Percentiles rank a stretch among this genome's conserved stretches.
phyloP scores from a whole-genome alignment of 2,113 vertebrate genomes.

The Cygnus buccinator region DNA sequence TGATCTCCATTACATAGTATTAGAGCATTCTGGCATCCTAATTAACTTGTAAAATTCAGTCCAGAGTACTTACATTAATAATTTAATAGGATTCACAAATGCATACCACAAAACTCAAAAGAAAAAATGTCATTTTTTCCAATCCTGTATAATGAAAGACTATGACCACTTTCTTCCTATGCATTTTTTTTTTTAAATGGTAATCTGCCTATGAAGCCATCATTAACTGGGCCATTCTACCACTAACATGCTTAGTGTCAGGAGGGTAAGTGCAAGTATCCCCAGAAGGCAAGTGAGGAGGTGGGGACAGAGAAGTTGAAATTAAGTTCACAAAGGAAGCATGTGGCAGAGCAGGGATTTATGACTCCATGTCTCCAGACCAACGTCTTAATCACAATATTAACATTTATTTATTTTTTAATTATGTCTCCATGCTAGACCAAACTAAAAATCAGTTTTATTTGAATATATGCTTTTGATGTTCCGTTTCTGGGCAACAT shows the following conservation, averaged over 20 bases:
- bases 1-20: background rate
- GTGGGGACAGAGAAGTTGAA: background rate
- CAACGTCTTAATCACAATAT: background rate
- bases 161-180: background rate
- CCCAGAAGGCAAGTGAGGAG: slow-evolving; percentile 3
- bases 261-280: slow-evolving; percentile 30
- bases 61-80: background rate
- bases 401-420: background rate
- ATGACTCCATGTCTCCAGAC: background rate
- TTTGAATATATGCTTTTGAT: background rate
- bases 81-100: background rate
- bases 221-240: background rate
- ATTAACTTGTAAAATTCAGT: slow-evolving; percentile 29
- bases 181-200: too few species aligned
- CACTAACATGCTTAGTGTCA: slow-evolving; percentile 36
- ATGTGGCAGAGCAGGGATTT: background rate
- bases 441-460: background rate
- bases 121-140: background rate
- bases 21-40: background rate
- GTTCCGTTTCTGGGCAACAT: background rate
- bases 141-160: background rate
- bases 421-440: background rate
- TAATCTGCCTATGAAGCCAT: background rate
- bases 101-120: background rate
- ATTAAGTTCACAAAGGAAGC: slow-evolving; percentile 30